Evolutionary conservation across 2,797 vertebrate species (phyloP), one percentile per base, ranked within the genome.

Genomic region (Astyanax mexicanus): DNA sequence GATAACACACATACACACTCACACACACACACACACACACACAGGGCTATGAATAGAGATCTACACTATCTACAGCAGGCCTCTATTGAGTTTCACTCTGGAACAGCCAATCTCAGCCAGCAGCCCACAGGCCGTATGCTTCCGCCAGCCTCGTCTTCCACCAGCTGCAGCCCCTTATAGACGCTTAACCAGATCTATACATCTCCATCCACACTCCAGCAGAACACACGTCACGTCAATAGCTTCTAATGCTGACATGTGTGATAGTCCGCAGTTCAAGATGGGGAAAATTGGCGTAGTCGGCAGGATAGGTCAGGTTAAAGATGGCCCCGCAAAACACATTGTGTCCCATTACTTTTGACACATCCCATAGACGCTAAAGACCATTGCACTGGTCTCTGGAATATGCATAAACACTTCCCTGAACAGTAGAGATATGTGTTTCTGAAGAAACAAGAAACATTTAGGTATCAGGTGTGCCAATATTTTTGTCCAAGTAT

Each of bases 21-120:
- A 52, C 47, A 65, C 37, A 67, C 52, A 75, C 10, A 45, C 38
- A 47, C 62, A 64, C 38, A 45, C 42, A 17, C 21, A 17, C 6
- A 21, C 25, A 47, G 55, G 2, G 11, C 37, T 42, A 40, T 62
- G 60, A 58, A 74, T 49, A 70, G 32, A 70, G 44, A 80, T 75
- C 58, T 35, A 74, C 57, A 60, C 67, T 55, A 74, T 71, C 42
- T 74, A 69, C 40, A 64, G 64, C 47, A 42, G 37, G 65, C 55
- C 77, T 72, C 70, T 74, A 51, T 47, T 69, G 71, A 74, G 72
- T 74, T 74, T 74, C 58, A 66, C 44, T 72, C 52, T 35, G 10
- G 7, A 66, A 32, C 44, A 67, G 65, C 44, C 64, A 67, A 49
- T 67, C 44, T 49, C 44, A 67, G 25, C 25, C 15, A 29, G 7